Conservation (phyloP, 2,797 vertebrate genomes). For the Kryptopterus vitreolus region DNA sequence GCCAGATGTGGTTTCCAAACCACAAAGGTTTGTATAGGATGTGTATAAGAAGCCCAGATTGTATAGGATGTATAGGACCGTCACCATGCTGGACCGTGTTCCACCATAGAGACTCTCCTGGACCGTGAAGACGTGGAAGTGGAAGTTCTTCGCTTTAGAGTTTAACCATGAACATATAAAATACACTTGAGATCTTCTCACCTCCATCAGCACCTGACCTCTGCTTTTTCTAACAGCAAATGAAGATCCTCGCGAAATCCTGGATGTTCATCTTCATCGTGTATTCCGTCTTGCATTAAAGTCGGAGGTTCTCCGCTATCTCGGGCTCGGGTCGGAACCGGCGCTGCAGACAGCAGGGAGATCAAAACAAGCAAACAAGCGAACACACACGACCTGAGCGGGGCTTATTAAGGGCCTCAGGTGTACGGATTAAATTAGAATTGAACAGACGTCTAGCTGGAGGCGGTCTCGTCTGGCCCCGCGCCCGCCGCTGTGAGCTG, state of each 20-base stretch:
- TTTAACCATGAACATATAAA: too few relatives aligned
- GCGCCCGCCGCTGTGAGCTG: conserved; percentile 44
- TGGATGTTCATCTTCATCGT: neutral
- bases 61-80: too few relatives aligned
- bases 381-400: conserved; percentile 26
- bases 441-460: conserved; percentile 37
- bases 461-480: conserved; percentile 40
- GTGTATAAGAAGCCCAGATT: too few relatives aligned
- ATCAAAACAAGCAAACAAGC: conserved; percentile 35
- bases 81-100: too few relatives aligned
- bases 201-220: too few relatives aligned
- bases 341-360: conserved; percentile 9
- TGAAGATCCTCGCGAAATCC: neutral
- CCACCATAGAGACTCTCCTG: too few relatives aligned
- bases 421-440: conserved; percentile 51
- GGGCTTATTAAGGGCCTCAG: conserved; percentile 50
- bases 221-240: neutral
- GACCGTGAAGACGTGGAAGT: too few relatives aligned
- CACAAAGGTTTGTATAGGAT: too few relatives aligned
- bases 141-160: too few relatives aligned
- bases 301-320: neutral
- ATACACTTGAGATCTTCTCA: too few relatives aligned
- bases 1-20: too few relatives aligned
- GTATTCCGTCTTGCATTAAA: neutral
- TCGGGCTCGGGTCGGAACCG: neutral